Conservation (phyloP, 1,140 invertebrate genomes). For the Idris sp. region DNA sequence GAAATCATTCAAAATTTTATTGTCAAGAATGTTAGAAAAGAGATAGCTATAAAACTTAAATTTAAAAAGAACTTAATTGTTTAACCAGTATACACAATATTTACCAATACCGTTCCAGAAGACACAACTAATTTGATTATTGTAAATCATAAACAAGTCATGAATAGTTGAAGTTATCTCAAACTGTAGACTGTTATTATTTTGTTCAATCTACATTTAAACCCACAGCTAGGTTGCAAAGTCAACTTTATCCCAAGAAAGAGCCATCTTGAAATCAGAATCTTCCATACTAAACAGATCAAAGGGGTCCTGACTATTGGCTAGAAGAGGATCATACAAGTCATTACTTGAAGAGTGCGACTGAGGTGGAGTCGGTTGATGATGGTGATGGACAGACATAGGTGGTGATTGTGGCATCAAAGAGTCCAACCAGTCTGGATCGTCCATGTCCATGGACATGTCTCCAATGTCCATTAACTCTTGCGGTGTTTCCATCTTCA, state of each 20-base stretch:
- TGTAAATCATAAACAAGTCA: no score
- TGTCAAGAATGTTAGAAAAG: no score
- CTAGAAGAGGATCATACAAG: slow-evolving; percentile 82
- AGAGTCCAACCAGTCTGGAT: slow-evolving; percentile 85
- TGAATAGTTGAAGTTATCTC: no score
- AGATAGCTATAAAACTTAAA: no score
- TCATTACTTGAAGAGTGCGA: slow-evolving; percentile 73
- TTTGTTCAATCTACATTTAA: slow-evolving; percentile 50
- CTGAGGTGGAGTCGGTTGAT: slow-evolving; percentile 63
- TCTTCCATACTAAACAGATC: slow-evolving; percentile 86
- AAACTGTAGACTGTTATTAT: slow-evolving; percentile 20
- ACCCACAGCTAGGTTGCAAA: slow-evolving; percentile 80
- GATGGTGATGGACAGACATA: no score
- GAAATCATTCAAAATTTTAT: no score
- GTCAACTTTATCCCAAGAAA: slow-evolving; percentile 82
- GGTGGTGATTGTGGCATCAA: slow-evolving; percentile 78
- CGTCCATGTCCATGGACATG: slow-evolving; percentile 85
- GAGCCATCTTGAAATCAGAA: slow-evolving; percentile 81
- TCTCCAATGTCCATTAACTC: slow-evolving; percentile 77
- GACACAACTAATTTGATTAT: slow-evolving; percentile 11
- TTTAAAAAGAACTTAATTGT: slow-evolving; percentile 33
- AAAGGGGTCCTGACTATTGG: slow-evolving; percentile 82
- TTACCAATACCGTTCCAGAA: slow-evolving; percentile 11
- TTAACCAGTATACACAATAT: slow-evolving; percentile 23
- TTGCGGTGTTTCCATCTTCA: slow-evolving; percentile 71